phyloP scores from a whole-genome alignment of 2,888 invertebrate species.

The Pyrochroa serraticornis region DNA sequence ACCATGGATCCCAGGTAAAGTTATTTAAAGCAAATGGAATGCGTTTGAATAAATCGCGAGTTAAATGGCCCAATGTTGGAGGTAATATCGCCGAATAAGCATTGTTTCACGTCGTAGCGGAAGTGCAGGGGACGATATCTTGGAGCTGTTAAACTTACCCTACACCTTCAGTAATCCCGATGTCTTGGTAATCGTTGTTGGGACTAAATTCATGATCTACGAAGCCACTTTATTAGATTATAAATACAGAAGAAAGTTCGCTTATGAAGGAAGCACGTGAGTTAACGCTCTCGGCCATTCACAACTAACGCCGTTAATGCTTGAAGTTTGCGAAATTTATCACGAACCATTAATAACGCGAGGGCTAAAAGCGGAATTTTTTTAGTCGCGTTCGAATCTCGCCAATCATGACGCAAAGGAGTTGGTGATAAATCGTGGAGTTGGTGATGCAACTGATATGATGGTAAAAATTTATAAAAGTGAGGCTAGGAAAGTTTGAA shows the following conservation, averaged over 20 bases:
- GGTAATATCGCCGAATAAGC: slow-evolving; percentile 36
- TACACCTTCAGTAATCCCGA: slow-evolving; percentile 29
- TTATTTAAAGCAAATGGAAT: slow-evolving; percentile 31
- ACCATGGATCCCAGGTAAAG: slow-evolving; percentile 25
- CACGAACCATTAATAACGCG: slow-evolving; percentile 32
- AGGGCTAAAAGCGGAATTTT: slow-evolving; percentile 1
- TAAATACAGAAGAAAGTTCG: slow-evolving; percentile 47
- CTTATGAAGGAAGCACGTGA: slow-evolving; percentile 37
- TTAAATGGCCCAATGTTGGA: slow-evolving; percentile 38
- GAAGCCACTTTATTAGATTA: slow-evolving; percentile 48
- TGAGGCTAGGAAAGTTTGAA: no score
- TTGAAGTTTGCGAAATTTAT: slow-evolving; percentile 26
- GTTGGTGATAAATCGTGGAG: no score
- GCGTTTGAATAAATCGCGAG: slow-evolving; percentile 40
- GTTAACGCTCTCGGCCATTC: slow-evolving; percentile 36
- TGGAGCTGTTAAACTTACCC: slow-evolving; percentile 27
- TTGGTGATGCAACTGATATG: no score
- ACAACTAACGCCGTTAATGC: slow-evolving; percentile 35
- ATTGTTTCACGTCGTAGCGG: slow-evolving; percentile 33
- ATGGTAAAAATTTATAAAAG: no score
- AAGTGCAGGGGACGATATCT: slow-evolving; percentile 30
- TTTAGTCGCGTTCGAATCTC: no score
- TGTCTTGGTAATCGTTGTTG: slow-evolving; percentile 30
- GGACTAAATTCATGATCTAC: slow-evolving; percentile 43
- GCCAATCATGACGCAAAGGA: no score